A percentile compares a stretch with the other conserved stretches of the same genome.
phyloP scores from a whole-genome alignment of 2,888 invertebrate genomes.

The Caenorhabditis wallacei region DNA sequence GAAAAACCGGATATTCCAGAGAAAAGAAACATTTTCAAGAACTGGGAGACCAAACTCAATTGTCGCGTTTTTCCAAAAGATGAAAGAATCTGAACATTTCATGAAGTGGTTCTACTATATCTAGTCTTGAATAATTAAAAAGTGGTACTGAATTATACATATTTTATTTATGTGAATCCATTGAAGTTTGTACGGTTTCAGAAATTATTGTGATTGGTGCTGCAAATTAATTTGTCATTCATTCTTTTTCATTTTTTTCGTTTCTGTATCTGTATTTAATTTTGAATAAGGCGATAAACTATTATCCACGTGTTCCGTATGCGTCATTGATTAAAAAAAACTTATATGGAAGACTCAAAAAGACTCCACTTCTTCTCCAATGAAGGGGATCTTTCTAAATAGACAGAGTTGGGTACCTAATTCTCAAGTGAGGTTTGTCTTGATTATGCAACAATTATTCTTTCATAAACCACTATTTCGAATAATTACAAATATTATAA shows the following conservation, averaged over 20 bases:
- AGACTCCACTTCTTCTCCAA: not conserved
- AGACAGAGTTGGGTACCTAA: not conserved
- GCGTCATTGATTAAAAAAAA: not conserved
- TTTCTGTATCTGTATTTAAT: not conserved
- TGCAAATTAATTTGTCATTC: too few species aligned
- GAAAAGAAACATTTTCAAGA: constrained; percentile 53
- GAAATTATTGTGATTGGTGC: too few species aligned
- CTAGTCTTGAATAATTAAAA: too few species aligned
- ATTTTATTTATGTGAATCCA: too few species aligned
- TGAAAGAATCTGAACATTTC: not conserved
- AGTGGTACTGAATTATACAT: too few species aligned
- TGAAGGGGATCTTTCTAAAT: constrained; percentile 38
- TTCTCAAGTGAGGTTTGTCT: not conserved
- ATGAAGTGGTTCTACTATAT: not conserved
- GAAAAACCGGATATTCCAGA: constrained; percentile 20
- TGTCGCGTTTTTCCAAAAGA: constrained; percentile 50
- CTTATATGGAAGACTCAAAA: not conserved
- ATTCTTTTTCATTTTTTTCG: not conserved
- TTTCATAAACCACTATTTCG: too few species aligned
- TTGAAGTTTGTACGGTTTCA: too few species aligned
- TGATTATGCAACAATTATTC: not conserved
- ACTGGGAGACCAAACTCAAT: constrained; percentile 54
- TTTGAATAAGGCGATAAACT: not conserved
- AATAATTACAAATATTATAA: too few species aligned
- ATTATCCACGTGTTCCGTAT: constrained; percentile 28